phyloP scores from a whole-genome alignment of 2,888 invertebrate species.

The Antheraea yamamai region DNA sequence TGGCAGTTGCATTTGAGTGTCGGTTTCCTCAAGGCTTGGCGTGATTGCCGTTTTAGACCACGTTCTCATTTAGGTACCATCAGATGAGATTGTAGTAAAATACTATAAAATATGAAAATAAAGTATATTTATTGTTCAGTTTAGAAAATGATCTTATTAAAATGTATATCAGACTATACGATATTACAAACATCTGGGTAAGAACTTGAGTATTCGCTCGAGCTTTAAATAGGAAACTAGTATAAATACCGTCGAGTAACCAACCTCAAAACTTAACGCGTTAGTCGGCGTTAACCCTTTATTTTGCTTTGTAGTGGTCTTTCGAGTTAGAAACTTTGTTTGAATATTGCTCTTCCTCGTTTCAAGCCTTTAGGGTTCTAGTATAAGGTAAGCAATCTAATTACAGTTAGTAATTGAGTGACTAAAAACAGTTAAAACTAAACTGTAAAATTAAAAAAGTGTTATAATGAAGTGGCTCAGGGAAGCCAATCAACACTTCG shows the following conservation, averaged over 20 bases:
- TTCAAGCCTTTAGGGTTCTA: constrained; percentile 15
- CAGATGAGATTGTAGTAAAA: background rate
- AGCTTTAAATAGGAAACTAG: constrained; percentile 17
- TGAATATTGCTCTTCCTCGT: constrained; percentile 21
- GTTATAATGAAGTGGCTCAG: too few species aligned
- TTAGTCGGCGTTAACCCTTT: constrained; percentile 20
- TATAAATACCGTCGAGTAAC: constrained; percentile 3
- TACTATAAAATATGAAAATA: background rate
- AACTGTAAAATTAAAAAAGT: too few species aligned
- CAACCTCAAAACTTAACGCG: constrained; percentile 15
- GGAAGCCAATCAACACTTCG: too few species aligned
- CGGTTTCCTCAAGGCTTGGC: too few species aligned
- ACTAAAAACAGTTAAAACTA: too few species aligned
- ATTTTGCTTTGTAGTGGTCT: constrained; percentile 22
- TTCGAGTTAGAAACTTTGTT: constrained; percentile 16
- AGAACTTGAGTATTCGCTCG: constrained; percentile 11
- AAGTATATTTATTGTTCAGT: background rate
- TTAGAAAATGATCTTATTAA: background rate
- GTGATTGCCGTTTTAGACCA: too few species aligned
- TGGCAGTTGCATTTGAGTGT: too few species aligned
- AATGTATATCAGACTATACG: background rate
- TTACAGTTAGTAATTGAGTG: background rate
- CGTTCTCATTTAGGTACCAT: too few species aligned
- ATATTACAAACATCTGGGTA: background rate
- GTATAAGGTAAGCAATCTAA: constrained; percentile 8